Base-by-base conservation (phyloP, 2,113 vertebrate genomes). In the Synchiropus splendidus region DNA sequence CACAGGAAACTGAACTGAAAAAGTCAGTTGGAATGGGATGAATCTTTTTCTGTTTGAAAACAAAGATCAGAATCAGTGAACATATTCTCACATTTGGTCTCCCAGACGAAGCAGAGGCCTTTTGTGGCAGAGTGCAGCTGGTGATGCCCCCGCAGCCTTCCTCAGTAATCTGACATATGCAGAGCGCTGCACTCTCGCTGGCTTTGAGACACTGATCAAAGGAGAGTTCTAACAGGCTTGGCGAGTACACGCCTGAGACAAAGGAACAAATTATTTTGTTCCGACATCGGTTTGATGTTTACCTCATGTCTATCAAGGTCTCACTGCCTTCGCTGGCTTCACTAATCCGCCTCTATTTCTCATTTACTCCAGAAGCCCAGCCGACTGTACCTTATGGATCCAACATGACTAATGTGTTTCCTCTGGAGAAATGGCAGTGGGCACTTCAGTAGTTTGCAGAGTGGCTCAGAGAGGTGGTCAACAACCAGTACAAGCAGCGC, bases 201-300 rank as follows among this genome's bases (percentile, higher is more conserved):
- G 57, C 73, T 74, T 48, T 61, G 70, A 70, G 73, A 57, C 62
- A 39, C 51, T 47, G 76, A 76, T 76, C 70, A 79, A 76, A 72
- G 59, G 48, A 44, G 15, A 52, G 61, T 45, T 54, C 55, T 32
- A 61, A 49, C 58, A 33, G 50, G 51, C 57, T 47, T 48, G 56
- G 60, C 41, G 70, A 75, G 72, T 65, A 61, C 21, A 70, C 63
- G 60, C 58, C 51, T 58, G 48, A 64, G 68, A 63, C 61, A 75
- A 66, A 63, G 47, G 51, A 60, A 59, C 69, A 66, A 71, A 73
- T 59, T 48, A 58, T 71, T 71, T 54, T 43, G 34, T 66, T 71
- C 40, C 55, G 27, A 49, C 36, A 63, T 12, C 31, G 37, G 69
- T 67, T 51, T 60, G 60, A 63, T 64, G 63, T 66, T 53, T 58